Evolutionary conservation across 2,888 invertebrate genomes (phyloP).

Genomic region (Lochmaea crataegi): DNA sequence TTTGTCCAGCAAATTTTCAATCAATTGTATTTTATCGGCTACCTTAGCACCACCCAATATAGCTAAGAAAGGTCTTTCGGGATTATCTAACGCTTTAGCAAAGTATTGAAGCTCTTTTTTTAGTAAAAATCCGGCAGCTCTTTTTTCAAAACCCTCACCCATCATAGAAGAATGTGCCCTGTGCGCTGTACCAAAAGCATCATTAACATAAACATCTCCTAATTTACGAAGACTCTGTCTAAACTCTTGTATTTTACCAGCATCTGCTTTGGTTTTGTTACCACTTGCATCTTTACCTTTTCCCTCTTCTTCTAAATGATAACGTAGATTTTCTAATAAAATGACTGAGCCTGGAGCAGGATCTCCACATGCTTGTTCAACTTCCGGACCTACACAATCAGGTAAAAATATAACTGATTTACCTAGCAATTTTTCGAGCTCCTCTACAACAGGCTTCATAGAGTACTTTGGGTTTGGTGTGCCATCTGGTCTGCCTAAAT

Average conservation of each 20-base stretch:
- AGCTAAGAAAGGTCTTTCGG: constrained; percentile 95
- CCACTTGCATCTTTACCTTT: constrained; percentile 92
- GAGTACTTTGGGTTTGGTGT: constrained; percentile 87
- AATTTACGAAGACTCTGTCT: constrained; percentile 89
- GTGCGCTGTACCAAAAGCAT: constrained; percentile 70
- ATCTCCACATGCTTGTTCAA: constrained; percentile 89
- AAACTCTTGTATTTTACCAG: constrained; percentile 86
- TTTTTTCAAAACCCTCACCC: constrained; percentile 87
- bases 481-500: constrained; percentile 97
- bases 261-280: constrained; percentile 91
- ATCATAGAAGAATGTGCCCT: constrained; percentile 96
- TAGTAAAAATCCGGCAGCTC: constrained; percentile 95
- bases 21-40: constrained; percentile 97
- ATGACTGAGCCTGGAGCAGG: constrained; percentile 90
- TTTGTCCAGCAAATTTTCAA: constrained; percentile 96
- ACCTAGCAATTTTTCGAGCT: constrained; percentile 83
- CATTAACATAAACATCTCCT: constrained; percentile 79
- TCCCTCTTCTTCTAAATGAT: constrained; percentile 98
- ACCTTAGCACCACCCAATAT: constrained; percentile 99
- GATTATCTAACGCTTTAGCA: constrained; percentile 96
- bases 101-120: constrained; percentile 98
- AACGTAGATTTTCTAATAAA: constrained; percentile 94
- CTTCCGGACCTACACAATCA: constrained; percentile 93
- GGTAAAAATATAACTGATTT: constrained; percentile 81
- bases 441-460: constrained; percentile 91